phyloP scores from a whole-genome alignment of 2,888 invertebrate genomes.

The Eupithecia abbreviata region DNA sequence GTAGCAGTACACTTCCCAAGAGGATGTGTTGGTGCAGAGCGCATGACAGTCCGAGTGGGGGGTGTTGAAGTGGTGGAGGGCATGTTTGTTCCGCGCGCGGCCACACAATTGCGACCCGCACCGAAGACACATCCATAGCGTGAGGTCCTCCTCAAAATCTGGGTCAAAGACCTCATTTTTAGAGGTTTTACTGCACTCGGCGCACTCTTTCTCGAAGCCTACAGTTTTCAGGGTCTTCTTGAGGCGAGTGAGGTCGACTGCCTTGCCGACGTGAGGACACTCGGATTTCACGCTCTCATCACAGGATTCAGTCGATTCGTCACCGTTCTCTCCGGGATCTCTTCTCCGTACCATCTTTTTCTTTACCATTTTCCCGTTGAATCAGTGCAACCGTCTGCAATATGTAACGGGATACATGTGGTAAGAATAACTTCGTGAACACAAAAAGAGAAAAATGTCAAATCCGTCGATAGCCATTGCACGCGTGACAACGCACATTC shows the following conservation, averaged over 20 bases:
- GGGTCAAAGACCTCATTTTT: constrained; percentile 72
- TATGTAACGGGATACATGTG: constrained; percentile 81
- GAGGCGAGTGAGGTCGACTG: constrained; percentile 85
- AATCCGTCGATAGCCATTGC: constrained; percentile 82
- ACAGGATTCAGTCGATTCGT: constrained; percentile 88
- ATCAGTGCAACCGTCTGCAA: constrained; percentile 73
- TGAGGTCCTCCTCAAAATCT: constrained; percentile 78
- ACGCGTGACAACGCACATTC: constrained; percentile 83
- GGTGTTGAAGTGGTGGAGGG: constrained; percentile 88
- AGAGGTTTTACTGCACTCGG: constrained; percentile 82
- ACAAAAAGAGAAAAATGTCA: constrained; percentile 82
- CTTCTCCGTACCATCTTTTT: constrained; percentile 86
- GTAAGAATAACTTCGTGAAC: constrained; percentile 78
- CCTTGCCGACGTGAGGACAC: constrained; percentile 88
- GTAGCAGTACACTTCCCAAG: constrained; percentile 91
- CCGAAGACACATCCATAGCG: constrained; percentile 91
- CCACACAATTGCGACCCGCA: constrained; percentile 92
- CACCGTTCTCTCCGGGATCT: constrained; percentile 85
- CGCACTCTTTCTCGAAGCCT: constrained; percentile 83
- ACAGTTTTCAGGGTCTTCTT: constrained; percentile 83
- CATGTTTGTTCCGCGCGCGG: constrained; percentile 87
- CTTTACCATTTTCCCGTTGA: constrained; percentile 86
- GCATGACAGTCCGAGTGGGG: constrained; percentile 91
- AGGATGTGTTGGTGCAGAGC: constrained; percentile 87
- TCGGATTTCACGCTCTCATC: constrained; percentile 86